phyloP scores from a whole-genome alignment of 2,888 invertebrate genomes.

The Mayetiola destructor region DNA sequence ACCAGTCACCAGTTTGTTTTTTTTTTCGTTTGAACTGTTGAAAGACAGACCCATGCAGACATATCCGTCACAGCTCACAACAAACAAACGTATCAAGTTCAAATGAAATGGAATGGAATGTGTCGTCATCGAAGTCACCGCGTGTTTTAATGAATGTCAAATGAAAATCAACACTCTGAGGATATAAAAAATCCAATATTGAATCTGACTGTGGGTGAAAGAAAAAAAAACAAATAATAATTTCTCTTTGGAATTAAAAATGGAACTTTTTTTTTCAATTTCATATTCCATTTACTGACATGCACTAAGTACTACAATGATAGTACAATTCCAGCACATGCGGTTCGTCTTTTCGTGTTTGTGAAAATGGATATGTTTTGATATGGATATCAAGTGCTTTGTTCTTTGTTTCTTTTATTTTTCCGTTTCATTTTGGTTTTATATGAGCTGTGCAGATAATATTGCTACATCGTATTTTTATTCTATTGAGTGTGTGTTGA shows the following conservation, averaged over 20 bases:
- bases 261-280: constrained; percentile 9
- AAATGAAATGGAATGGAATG: not conserved
- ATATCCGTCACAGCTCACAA: too few relatives aligned
- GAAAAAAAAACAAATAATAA: not conserved
- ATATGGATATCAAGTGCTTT: constrained; percentile 7
- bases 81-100: constrained; percentile 6
- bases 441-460: too few relatives aligned
- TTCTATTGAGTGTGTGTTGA: not conserved
- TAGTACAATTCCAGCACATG: too few relatives aligned
- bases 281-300: too few relatives aligned
- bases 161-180: not conserved
- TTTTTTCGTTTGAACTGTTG: not conserved
- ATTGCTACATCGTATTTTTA: too few relatives aligned
- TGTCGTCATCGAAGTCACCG: not conserved
- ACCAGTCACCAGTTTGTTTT: too few relatives aligned
- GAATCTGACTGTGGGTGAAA: not conserved
- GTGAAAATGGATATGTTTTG: constrained; percentile 1
- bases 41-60: constrained; percentile 2
- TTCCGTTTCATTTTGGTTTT: too few relatives aligned
- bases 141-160: not conserved
- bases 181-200: too few relatives aligned
- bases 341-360: too few relatives aligned
- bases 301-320: too few relatives aligned
- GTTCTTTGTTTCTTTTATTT: not conserved
- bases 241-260: constrained; percentile 10